Conservation (phyloP, 35 echinoderm and acorn worm species). For the Ophiothrix spiculata region DNA sequence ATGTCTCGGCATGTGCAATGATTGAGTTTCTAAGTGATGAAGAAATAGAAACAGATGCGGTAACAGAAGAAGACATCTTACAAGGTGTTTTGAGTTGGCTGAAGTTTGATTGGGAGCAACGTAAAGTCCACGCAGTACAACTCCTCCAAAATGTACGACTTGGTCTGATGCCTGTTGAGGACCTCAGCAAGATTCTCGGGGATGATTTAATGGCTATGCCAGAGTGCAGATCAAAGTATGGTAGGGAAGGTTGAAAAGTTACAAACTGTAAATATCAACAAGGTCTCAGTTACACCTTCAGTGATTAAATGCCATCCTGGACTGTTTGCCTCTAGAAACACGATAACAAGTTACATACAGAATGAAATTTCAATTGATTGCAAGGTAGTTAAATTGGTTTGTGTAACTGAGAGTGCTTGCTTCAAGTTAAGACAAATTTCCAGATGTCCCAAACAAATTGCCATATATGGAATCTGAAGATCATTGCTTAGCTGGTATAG, state of each 20-base stretch:
- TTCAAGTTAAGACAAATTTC: too few relatives aligned
- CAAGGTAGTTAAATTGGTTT: too few relatives aligned
- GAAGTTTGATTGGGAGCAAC: background rate
- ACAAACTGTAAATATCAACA: background rate
- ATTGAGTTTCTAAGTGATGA: too few relatives aligned
- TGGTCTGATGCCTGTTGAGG: background rate
- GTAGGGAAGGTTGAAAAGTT: background rate
- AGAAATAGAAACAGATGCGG: too few relatives aligned
- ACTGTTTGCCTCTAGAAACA: background rate
- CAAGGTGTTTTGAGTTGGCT: background rate
- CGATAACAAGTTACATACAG: too few relatives aligned
- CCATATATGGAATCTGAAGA: too few relatives aligned
- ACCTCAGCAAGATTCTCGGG: background rate
- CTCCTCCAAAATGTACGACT: background rate
- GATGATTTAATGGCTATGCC: background rate
- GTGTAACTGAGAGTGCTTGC: too few relatives aligned
- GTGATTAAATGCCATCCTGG: background rate
- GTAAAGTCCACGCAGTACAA: background rate
- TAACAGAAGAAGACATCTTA: too few relatives aligned
- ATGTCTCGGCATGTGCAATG: too few relatives aligned
- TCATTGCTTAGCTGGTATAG: too few relatives aligned
- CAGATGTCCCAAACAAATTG: too few relatives aligned
- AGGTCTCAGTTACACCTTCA: background rate
- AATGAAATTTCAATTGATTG: too few relatives aligned
- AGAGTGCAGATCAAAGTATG: background rate